Evolutionary conservation across 2,888 invertebrate genomes (phyloP).

Genomic region (Creontiades dilutus): DNA sequence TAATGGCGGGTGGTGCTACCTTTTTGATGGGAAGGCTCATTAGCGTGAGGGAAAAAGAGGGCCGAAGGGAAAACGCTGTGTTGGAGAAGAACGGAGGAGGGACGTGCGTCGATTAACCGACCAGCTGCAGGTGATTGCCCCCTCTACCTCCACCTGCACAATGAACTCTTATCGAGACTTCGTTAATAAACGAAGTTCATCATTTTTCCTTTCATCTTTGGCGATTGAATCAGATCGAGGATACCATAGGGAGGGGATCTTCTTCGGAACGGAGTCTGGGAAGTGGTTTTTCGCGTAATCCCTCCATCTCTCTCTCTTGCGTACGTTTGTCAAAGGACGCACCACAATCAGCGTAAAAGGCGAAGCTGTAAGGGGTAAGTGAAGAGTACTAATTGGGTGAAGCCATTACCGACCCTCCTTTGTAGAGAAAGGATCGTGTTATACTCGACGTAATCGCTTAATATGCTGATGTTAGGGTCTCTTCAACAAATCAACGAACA

Average conservation of each 20-base stretch:
- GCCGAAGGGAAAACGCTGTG: not conserved
- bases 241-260: not conserved
- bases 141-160: constrained; percentile 37
- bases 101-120: constrained; percentile 22
- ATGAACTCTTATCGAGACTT: constrained; percentile 43
- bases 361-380: constrained; percentile 23
- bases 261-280: constrained; percentile 4
- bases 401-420: constrained; percentile 38
- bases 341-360: constrained; percentile 56
- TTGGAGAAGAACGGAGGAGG: not conserved
- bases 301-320: not conserved
- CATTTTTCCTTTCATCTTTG: constrained; percentile 63
- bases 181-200: constrained; percentile 61
- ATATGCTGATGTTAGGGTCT: not conserved
- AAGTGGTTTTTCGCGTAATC: constrained; percentile 1
- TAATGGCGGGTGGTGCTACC: constrained; percentile 53
- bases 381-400: constrained; percentile 50
- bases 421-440: constrained; percentile 5
- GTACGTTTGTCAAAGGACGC: not conserved
- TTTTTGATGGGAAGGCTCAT: constrained; percentile 18
- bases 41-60: not conserved
- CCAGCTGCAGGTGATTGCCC: constrained; percentile 48
- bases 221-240: constrained; percentile 62
- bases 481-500: not conserved
- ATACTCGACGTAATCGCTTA: not conserved